phyloP scores from a whole-genome alignment of 2,797 vertebrate genomes.

The Alfaro cultratus region DNA sequence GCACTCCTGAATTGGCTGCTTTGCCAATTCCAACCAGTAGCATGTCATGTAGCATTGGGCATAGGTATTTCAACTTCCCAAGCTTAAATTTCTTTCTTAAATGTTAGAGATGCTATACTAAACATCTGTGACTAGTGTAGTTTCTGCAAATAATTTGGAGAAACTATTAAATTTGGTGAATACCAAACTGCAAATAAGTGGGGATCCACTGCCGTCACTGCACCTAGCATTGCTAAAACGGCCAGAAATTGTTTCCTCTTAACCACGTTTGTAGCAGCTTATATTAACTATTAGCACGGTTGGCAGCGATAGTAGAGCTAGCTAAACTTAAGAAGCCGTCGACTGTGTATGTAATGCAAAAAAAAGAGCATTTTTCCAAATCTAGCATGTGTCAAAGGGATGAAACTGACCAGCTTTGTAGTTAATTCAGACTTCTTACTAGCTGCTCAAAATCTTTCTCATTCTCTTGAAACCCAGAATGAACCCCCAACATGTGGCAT shows the following conservation, averaged over 20 bases:
- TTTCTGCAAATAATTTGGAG: neutral
- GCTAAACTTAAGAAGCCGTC: neutral
- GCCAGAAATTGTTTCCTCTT: neutral
- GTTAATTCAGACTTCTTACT: neutral
- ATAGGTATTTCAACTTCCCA: neutral
- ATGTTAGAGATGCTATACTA: neutral
- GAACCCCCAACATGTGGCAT: neutral
- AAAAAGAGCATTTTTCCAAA: neutral
- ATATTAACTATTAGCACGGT: neutral
- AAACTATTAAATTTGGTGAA: neutral
- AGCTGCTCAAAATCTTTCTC: neutral
- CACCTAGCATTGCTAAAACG: neutral
- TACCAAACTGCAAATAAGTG: neutral
- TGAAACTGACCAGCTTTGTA: neutral
- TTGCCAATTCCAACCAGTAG: neutral
- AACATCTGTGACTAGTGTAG: neutral
- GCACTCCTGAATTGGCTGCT: neutral
- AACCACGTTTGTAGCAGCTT: neutral
- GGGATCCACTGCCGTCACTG: neutral
- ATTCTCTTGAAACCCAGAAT: neutral
- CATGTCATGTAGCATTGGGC: neutral
- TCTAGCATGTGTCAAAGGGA: neutral
- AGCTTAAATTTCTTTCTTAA: neutral
- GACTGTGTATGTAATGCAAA: neutral
- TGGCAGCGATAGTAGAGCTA: neutral